Conservation (phyloP, 1,140 invertebrate genomes). For the Drosophila kohkoa region DNA sequence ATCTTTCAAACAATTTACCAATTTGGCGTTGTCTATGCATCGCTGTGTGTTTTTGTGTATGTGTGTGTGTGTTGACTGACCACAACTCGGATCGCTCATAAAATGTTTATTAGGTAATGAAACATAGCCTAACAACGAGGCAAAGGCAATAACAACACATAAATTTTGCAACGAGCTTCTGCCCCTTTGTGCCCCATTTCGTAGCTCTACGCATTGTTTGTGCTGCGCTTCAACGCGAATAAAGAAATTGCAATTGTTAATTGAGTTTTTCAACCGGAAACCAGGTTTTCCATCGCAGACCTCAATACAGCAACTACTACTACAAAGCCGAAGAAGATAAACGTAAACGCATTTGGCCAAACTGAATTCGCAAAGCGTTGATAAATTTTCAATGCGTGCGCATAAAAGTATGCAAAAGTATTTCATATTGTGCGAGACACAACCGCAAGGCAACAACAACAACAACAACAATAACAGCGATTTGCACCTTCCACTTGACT, state of each 20-base stretch:
- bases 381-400: slow-evolving; percentile 61
- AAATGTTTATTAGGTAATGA: slow-evolving; percentile 81
- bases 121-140: slow-evolving; percentile 52
- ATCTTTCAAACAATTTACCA: slow-evolving; percentile 81
- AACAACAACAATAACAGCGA: slow-evolving; percentile 22
- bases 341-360: slow-evolving; percentile 53
- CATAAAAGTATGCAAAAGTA: slow-evolving; percentile 64
- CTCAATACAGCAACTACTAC: slow-evolving; percentile 16
- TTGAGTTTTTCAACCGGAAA: slow-evolving; percentile 61
- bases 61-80: slow-evolving; percentile 45
- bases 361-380: slow-evolving; percentile 38
- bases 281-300: background rate
- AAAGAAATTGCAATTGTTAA: slow-evolving; percentile 62
- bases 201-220: slow-evolving; percentile 34
- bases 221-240: slow-evolving; percentile 22
- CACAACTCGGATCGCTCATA: slow-evolving; percentile 47
- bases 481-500: slow-evolving; percentile 69
- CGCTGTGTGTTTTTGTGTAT: background rate
- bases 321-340: slow-evolving; percentile 21
- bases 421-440: slow-evolving; percentile 56
- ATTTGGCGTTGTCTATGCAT: slow-evolving; percentile 30
- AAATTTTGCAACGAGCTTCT: slow-evolving; percentile 69
- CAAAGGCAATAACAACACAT: slow-evolving; percentile 55
- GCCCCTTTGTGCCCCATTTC: slow-evolving; percentile 50
- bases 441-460: slow-evolving; percentile 29